phyloP scores from a whole-genome alignment of 2,888 invertebrate genomes.

The Syrista parreyssii region DNA sequence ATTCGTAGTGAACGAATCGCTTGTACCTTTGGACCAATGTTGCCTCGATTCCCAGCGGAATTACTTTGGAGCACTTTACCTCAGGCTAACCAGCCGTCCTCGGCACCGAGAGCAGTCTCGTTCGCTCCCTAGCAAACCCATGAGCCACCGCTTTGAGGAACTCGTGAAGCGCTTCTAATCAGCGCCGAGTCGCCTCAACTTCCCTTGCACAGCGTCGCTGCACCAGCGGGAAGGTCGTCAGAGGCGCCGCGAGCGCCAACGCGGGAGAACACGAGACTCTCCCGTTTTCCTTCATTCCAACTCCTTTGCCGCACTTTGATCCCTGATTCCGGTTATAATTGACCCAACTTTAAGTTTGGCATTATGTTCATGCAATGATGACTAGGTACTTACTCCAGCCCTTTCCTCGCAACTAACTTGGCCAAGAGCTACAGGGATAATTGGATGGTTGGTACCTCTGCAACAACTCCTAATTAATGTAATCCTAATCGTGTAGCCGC shows the following conservation, averaged over 20 bases:
- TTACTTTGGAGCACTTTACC: too few relatives aligned
- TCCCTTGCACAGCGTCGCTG: slow-evolving; percentile 30
- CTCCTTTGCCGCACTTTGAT: slow-evolving; percentile 46
- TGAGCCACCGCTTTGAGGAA: slow-evolving; percentile 49
- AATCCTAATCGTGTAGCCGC: slow-evolving; percentile 19
- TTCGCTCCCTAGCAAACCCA: slow-evolving; percentile 35
- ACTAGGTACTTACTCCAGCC: slow-evolving; percentile 8
- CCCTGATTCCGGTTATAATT: slow-evolving; percentile 46
- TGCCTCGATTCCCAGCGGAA: too few relatives aligned
- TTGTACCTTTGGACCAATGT: too few relatives aligned
- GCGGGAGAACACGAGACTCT: too few relatives aligned
- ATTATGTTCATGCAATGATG: slow-evolving; percentile 27
- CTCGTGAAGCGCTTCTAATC: slow-evolving; percentile 62
- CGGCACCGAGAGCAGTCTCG: too few relatives aligned
- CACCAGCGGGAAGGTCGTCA: slow-evolving; percentile 12
- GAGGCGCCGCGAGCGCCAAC: slow-evolving; percentile 4
- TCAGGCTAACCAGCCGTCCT: too few relatives aligned
- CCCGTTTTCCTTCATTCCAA: slow-evolving; percentile 13
- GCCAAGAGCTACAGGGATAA: neutral
- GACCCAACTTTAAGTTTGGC: slow-evolving; percentile 7
- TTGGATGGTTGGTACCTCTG: slow-evolving; percentile 16
- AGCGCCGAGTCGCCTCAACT: slow-evolving; percentile 57
- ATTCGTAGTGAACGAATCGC: too few relatives aligned
- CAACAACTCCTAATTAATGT: slow-evolving; percentile 26
- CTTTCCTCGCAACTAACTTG: too few relatives aligned